Conservation (phyloP, 1,140 invertebrate genomes). For the Tyrophagus putrescentiae region DNA sequence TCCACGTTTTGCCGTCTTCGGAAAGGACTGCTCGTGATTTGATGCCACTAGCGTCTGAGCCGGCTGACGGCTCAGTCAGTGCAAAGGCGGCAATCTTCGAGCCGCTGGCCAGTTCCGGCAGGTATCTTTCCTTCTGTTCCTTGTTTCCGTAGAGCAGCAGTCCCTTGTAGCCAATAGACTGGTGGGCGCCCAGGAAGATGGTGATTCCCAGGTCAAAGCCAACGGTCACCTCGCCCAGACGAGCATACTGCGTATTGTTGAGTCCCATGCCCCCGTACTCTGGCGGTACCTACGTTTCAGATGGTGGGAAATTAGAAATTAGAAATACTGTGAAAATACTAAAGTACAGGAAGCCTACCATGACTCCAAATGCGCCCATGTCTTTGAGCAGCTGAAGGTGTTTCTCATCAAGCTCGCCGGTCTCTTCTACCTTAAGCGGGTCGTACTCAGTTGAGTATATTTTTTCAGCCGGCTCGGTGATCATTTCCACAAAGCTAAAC, state of each 20-base stretch:
- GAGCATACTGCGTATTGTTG: conserved; percentile 45
- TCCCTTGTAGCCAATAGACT: conserved; percentile 53
- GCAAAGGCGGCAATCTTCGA: conserved; percentile 81
- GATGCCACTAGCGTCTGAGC: conserved; percentile 58
- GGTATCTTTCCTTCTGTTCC: conserved; percentile 76
- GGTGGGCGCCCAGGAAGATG: conserved; percentile 44
- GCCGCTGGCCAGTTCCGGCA: conserved; percentile 69
- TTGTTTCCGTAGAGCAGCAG: conserved; percentile 78
- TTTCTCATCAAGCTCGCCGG: conserved; percentile 34
- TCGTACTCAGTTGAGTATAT: conserved; percentile 41
- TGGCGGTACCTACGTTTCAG: conserved; percentile 26
- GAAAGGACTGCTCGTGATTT: conserved; percentile 38
- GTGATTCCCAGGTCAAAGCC: conserved; percentile 41
- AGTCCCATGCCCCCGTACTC: conserved; percentile 38
- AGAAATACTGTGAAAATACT: neutral
- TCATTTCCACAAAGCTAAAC: conserved; percentile 37
- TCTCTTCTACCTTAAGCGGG: conserved; percentile 38
- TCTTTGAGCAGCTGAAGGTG: conserved; percentile 38
- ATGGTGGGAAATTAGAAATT: conserved; percentile 7
- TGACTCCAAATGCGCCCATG: conserved; percentile 44
- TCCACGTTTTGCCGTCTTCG: conserved; percentile 32
- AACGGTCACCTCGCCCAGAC: conserved; percentile 43
- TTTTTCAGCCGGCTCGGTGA: conserved; percentile 38
- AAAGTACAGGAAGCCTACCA: conserved; percentile 40
- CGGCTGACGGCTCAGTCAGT: conserved; percentile 86